These are phyloP conservation scores for Cryptoprocta ferox DNA, from an alignment of 2,797 vertebrate species.

Conservation along the genomic window DNA sequence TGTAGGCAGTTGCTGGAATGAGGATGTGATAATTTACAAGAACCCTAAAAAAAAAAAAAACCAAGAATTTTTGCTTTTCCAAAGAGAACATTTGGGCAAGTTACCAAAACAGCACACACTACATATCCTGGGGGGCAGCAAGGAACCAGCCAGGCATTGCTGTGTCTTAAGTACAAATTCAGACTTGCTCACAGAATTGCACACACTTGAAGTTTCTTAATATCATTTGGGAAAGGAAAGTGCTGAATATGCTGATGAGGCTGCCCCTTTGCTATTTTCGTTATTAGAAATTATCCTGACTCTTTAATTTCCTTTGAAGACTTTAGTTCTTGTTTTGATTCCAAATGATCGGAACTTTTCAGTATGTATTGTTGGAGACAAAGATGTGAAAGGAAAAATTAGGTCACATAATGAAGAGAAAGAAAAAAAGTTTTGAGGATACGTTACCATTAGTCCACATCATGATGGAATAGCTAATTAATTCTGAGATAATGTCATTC, in stretches of 20 bases:
- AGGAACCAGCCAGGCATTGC: not conserved
- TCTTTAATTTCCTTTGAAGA: not conserved
- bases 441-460: not conserved
- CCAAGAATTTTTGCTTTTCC: constrained; percentile 11
- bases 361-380: not conserved
- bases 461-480: not conserved
- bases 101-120: not conserved
- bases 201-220: not conserved
- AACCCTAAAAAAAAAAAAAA: not conserved
- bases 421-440: not conserved
- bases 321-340: not conserved
- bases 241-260: not conserved
- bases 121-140: accelerated
- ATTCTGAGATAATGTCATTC: not conserved
- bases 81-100: not conserved
- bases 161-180: not conserved
- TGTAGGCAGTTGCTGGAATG: constrained; percentile 51
- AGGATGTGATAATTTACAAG: not conserved
- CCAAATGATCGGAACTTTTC: not conserved
- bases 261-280: not conserved
- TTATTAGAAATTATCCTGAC: not conserved
- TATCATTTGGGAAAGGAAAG: not conserved
- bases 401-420: not conserved
- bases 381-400: not conserved
- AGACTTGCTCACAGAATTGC: not conserved